Evolutionary conservation across 2,888 invertebrate genomes (phyloP), one percentile per base, ranked within the genome.

Genomic region (Graphium colonna): DNA sequence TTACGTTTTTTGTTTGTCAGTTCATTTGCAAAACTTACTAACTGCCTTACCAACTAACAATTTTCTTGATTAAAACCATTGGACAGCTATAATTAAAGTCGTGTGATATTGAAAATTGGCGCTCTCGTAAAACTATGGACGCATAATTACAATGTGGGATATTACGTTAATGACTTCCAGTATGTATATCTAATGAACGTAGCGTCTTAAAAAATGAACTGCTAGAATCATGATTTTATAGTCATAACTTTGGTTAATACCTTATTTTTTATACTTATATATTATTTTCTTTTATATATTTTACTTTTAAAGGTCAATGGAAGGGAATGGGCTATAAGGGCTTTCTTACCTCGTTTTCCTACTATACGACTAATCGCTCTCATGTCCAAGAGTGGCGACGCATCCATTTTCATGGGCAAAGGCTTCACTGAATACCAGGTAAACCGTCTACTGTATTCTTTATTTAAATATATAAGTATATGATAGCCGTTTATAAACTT

Each of bases 61-160:
- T 43, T 42, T 43, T 13, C 8, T 52, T 47, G 43, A 52, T 52
- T 52, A 48, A 38, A 38, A 26, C 21, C 36, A 16, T 47, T 52
- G 38, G 38, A 39, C 18, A 18, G 10, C 52, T 47, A 18, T 43
- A 48, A 52, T 52, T 52, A 48, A 28, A 48, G 42, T 48, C 28
- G 15, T 43, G 28, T 43, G 28, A 48, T 48, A 52, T 46, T 52
- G n/a, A 16, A 47, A 47, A 42, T 48, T 38, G 26, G 17, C 38
- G 28, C 13, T 16, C 38, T 38, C n/a, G 40, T 18, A 38, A 44
- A 5, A 10, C 5, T 10, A n/a, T 44, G 12, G 1, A 44, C 33
- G 41, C 21, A 36, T 46, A 52, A 52, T 46, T 52, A 47, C 21
- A 33, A 36, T 47, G 18, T 10, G 15, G 18, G 21, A 45, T 43